phyloP scores from a whole-genome alignment of 2,888 invertebrate species.

The Cephonodes hylas region DNA sequence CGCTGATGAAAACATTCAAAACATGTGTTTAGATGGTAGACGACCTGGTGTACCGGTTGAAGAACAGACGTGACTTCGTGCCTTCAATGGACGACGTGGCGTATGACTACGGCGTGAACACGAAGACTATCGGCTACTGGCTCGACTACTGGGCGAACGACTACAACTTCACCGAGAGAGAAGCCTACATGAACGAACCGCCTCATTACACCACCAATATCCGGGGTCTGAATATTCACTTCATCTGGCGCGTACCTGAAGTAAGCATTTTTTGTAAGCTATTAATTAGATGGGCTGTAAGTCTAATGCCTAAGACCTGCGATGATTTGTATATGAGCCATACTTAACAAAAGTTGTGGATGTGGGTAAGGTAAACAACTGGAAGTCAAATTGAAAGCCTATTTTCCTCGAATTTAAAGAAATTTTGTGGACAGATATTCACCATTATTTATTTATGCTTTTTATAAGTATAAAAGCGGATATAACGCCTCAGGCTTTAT shows the following conservation, averaged over 20 bases:
- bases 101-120: constrained; percentile 81
- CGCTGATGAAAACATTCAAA: too few relatives aligned
- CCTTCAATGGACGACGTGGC: constrained; percentile 58
- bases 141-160: constrained; percentile 6
- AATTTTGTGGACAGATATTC: too few relatives aligned
- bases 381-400: too few relatives aligned
- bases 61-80: constrained; percentile 24
- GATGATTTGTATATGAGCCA: too few relatives aligned
- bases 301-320: too few relatives aligned
- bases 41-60: constrained; percentile 18
- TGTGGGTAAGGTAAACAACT: too few relatives aligned
- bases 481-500: too few relatives aligned
- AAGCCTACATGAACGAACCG: background rate
- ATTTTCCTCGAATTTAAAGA: too few relatives aligned
- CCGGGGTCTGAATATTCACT: constrained; percentile 86
- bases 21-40: constrained; percentile 11
- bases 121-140: background rate
- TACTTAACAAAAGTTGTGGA: too few relatives aligned
- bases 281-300: too few relatives aligned
- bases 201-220: constrained; percentile 85
- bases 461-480: too few relatives aligned
- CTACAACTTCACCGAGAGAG: constrained; percentile 5
- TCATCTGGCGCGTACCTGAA: constrained; percentile 83
- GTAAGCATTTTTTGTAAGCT: constrained; percentile 18
- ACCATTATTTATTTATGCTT: too few relatives aligned